These are phyloP conservation scores for Hesperia comma DNA, from an alignment of 2,888 invertebrate genomes.

Conservation along the genomic window DNA sequence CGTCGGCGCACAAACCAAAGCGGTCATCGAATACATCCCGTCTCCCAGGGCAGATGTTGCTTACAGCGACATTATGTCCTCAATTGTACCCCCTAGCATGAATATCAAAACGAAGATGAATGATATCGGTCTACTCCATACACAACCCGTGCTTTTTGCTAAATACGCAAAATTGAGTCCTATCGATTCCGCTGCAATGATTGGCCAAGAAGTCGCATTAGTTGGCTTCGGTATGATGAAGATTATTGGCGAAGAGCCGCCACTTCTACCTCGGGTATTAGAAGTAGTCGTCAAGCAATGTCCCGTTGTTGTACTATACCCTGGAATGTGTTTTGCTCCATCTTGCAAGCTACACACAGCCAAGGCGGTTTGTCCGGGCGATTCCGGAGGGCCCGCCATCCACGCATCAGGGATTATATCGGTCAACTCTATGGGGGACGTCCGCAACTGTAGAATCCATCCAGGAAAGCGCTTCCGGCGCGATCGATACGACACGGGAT, in stretches of 20 bases:
- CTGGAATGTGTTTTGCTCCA: conserved; percentile 19
- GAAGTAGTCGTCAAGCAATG: conserved; percentile 19
- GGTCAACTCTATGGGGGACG: background rate
- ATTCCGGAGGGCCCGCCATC: conserved; percentile 26
- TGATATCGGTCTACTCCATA: conserved; percentile 20
- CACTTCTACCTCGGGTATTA: conserved; percentile 1
- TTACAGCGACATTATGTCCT: conserved; percentile 10
- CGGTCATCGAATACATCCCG: conserved; percentile 13
- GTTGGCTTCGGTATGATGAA: conserved; percentile 18
- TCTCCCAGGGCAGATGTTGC: conserved; percentile 5
- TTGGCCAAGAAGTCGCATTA: conserved; percentile 12
- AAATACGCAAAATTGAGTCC: conserved; percentile 26
- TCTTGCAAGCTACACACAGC: background rate
- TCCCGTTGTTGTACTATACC: background rate
- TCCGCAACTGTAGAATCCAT: conserved; percentile 1
- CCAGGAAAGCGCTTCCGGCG: background rate
- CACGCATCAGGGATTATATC: conserved; percentile 24
- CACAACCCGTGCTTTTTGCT: conserved; percentile 12
- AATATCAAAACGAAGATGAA: background rate
- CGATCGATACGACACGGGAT: conserved; percentile 8
- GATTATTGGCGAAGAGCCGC: background rate
- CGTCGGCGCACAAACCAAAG: background rate
- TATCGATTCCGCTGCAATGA: conserved; percentile 16
- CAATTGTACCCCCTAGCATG: background rate
- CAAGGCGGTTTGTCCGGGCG: conserved; percentile 3